These are phyloP conservation scores for Acrocephalus kingi DNA, from an alignment of 2,113 vertebrate species.

Conservation along the genomic window DNA sequence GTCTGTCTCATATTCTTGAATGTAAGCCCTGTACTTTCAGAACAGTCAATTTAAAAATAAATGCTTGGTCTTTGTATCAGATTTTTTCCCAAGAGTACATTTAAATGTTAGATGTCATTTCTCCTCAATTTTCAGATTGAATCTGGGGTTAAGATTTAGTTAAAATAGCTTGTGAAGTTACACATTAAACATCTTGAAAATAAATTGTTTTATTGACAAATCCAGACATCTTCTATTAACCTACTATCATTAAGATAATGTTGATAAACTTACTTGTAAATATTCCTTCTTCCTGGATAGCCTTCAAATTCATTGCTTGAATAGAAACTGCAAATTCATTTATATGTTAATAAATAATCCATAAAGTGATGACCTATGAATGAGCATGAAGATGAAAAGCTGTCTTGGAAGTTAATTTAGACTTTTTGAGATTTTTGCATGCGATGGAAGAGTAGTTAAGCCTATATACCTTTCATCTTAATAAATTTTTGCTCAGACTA, in stretches of 20 bases:
- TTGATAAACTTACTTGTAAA: constrained; percentile 76
- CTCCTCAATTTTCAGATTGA: neutral
- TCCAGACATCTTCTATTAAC: neutral
- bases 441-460: neutral
- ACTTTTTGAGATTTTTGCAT: neutral
- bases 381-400: neutral
- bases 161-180: neutral
- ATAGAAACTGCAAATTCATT: constrained; percentile 78
- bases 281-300: constrained; percentile 80
- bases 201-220: neutral
- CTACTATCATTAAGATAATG: constrained; percentile 2
- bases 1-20: neutral
- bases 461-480: neutral
- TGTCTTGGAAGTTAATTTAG: neutral
- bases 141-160: neutral
- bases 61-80: neutral
- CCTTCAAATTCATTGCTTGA: constrained; percentile 86
- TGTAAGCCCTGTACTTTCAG: neutral
- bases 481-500: neutral
- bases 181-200: neutral
- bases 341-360: constrained; percentile 56
- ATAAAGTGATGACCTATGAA: constrained; percentile 24
- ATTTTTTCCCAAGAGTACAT: neutral
- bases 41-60: neutral
- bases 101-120: neutral